Evolutionary conservation across 2,797 vertebrate genomes (phyloP).

Genomic region (Hemitrygon akajei): DNA sequence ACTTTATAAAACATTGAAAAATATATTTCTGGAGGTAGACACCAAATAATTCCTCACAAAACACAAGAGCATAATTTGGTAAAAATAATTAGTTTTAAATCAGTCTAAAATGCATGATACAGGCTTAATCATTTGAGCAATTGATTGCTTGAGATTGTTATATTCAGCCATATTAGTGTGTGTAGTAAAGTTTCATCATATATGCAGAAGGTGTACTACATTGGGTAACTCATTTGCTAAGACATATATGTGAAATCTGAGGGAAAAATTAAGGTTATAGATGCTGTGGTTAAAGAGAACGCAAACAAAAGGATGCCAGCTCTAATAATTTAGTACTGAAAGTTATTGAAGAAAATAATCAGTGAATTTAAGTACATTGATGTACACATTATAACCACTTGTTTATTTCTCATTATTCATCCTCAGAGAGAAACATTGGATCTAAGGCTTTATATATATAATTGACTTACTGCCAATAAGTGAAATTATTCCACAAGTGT

Average conservation of each 20-base stretch:
- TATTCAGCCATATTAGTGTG: neutral
- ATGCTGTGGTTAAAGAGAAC: neutral
- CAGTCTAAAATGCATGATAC: neutral
- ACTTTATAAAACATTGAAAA: neutral
- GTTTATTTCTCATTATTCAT: neutral
- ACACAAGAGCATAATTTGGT: neutral
- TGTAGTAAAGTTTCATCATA: neutral
- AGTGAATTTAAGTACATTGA: neutral
- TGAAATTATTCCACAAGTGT: neutral
- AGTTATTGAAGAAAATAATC: neutral
- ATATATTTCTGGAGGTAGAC: neutral
- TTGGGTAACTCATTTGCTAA: neutral
- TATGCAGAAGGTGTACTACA: neutral
- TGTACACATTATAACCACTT: neutral
- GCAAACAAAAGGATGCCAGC: neutral
- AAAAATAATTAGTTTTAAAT: neutral
- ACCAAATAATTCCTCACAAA: neutral
- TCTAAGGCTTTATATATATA: neutral
- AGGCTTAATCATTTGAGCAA: neutral
- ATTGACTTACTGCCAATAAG: no score
- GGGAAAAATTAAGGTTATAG: neutral
- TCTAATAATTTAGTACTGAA: neutral
- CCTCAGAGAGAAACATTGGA: neutral
- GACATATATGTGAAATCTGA: no score
- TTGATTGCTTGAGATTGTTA: neutral